Conservation (phyloP, 2,113 vertebrate genomes). For the Tricholaema leucomelas region DNA sequence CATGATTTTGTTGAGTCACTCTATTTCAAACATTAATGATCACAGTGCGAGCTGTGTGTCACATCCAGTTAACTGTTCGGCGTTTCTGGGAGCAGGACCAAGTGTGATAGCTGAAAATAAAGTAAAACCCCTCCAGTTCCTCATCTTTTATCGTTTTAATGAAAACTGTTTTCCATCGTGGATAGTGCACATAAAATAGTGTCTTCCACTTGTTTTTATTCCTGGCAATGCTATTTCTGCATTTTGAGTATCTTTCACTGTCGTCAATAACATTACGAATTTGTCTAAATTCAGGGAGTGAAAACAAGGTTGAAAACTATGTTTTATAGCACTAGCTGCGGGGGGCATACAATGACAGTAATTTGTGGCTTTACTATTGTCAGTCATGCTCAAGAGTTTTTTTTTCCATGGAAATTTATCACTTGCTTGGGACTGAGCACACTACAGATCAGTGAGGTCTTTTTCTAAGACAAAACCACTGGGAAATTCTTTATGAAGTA, state of each 20-base stretch:
- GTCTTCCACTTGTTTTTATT: slow-evolving; percentile 19
- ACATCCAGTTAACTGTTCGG: background rate
- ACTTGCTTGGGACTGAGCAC: slow-evolving; percentile 4
- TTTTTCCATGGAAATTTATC: slow-evolving; percentile 70
- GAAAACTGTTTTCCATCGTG: background rate
- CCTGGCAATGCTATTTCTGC: slow-evolving; percentile 54
- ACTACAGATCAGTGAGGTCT: slow-evolving; percentile 31
- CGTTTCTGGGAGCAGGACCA: background rate
- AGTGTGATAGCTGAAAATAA: background rate
- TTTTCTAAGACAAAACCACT: slow-evolving; percentile 38
- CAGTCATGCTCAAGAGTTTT: slow-evolving; percentile 33
- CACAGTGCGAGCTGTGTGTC: background rate
- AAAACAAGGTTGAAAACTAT: slow-evolving; percentile 72
- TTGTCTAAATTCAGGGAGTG: slow-evolving; percentile 69
- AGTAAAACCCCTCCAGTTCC: background rate
- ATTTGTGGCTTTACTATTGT: slow-evolving; percentile 74
- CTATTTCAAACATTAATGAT: background rate
- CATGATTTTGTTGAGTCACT: background rate
- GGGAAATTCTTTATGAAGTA: slow-evolving; percentile 43
- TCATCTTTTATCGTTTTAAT: background rate
- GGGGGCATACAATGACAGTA: slow-evolving; percentile 76
- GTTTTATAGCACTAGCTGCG: slow-evolving; percentile 65
- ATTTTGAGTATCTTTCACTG: slow-evolving; percentile 66
- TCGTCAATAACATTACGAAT: slow-evolving; percentile 67
- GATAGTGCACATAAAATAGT: background rate